Conservation (phyloP, 2,888 invertebrate genomes). For the Synergus itoensis region DNA sequence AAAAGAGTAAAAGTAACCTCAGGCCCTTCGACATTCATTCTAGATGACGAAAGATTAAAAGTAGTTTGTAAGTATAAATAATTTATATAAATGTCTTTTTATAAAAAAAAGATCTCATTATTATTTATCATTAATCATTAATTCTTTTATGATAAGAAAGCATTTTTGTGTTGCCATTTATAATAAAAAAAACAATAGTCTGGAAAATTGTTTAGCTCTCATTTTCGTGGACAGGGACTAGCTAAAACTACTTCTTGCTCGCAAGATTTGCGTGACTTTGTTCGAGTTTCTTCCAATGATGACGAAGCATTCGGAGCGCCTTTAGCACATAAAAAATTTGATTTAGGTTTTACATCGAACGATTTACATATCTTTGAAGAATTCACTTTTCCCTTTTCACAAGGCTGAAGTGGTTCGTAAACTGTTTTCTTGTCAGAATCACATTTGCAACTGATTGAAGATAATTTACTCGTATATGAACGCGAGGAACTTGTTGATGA, state of each 20-base stretch:
- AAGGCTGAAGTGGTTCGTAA: neutral
- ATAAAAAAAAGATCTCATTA: neutral
- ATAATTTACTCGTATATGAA: conserved; percentile 42
- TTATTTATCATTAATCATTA: neutral
- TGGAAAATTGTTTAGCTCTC: neutral
- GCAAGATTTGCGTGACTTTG: neutral
- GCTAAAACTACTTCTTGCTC: neutral
- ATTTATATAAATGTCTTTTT: neutral
- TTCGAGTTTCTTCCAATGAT: neutral
- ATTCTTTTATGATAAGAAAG: neutral
- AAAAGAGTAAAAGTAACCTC: neutral
- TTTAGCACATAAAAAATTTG: neutral
- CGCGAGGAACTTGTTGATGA: conserved; percentile 32
- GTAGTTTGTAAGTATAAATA: neutral
- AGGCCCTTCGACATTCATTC: neutral
- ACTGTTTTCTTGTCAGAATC: neutral
- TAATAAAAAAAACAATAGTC: neutral
- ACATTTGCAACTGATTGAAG: conserved; percentile 12
- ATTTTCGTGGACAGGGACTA: neutral
- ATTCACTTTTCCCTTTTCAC: neutral
- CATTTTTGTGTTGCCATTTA: neutral
- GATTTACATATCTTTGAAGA: neutral
- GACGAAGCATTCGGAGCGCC: neutral
- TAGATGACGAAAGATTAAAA: neutral
- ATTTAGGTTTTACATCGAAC: neutral